phyloP scores from a whole-genome alignment of 23 tunicate genomes.

The Diplosoma virens region DNA sequence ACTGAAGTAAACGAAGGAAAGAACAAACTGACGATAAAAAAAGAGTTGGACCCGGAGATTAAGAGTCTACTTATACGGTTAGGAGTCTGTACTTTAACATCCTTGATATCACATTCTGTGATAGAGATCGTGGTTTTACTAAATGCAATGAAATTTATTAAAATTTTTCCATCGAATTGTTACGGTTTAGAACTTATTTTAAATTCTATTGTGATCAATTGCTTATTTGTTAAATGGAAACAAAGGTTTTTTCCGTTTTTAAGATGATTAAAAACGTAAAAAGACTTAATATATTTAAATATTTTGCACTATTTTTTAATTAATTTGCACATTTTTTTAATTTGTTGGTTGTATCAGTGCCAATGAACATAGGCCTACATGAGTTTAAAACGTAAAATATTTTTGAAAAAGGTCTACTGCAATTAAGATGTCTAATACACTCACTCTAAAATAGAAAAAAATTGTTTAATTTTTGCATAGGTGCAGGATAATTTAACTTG shows the following conservation, averaged over 20 bases:
- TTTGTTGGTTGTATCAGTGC: no score
- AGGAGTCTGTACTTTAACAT: neutral
- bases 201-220: neutral
- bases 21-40: neutral
- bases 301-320: no score
- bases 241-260: slow-evolving; percentile 5
- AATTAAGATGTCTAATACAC: no score
- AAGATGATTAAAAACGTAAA: no score
- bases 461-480: no score
- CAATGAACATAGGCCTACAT: no score
- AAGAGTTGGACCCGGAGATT: neutral
- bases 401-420: no score
- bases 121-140: neutral
- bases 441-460: no score
- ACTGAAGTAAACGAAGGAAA: neutral
- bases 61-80: neutral
- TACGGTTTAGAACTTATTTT: neutral
- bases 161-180: slow-evolving; percentile 1
- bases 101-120: neutral
- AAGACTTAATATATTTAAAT: no score
- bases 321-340: no score
- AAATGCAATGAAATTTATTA: neutral
- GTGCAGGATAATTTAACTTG: no score
- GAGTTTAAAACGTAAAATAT: no score
- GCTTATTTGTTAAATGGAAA: slow-evolving; percentile 4